phyloP scores from a whole-genome alignment of 2,113 vertebrate genomes.

The Entomyzon cyanotis region DNA sequence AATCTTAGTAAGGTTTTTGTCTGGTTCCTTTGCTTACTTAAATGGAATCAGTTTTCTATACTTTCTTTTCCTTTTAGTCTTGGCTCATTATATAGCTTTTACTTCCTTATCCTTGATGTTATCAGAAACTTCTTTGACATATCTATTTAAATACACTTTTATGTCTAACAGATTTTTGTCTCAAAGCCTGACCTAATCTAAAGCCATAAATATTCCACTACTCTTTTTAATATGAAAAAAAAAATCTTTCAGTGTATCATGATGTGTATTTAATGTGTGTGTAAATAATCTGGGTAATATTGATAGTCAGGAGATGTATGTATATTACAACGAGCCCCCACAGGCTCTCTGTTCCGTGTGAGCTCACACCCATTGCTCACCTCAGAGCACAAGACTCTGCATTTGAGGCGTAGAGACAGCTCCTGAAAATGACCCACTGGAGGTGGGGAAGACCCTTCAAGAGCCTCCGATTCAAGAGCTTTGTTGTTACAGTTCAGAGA shows the following conservation, averaged over 20 bases:
- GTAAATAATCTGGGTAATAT: neutral
- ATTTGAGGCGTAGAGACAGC: neutral
- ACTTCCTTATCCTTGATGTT: neutral
- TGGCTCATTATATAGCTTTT: neutral
- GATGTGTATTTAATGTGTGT: neutral
- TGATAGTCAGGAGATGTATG: neutral
- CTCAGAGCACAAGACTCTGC: neutral
- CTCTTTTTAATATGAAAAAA: neutral
- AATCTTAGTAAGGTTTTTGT: neutral
- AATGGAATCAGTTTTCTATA: neutral
- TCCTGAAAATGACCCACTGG: neutral
- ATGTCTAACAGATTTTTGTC: neutral
- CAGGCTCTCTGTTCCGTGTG: rapidly evolving
- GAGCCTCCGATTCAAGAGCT: neutral
- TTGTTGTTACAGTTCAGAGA: neutral
- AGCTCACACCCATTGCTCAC: neutral
- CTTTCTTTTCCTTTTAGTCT: neutral
- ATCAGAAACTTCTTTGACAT: neutral
- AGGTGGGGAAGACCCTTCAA: neutral
- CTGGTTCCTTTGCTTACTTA: neutral
- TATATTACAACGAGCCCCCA: too few species aligned
- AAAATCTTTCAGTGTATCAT: neutral
- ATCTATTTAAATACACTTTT: neutral
- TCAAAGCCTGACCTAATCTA: neutral
- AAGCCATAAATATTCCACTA: neutral